Conservation (phyloP, 2,113 vertebrate species). For the Eurystomus gularis region DNA sequence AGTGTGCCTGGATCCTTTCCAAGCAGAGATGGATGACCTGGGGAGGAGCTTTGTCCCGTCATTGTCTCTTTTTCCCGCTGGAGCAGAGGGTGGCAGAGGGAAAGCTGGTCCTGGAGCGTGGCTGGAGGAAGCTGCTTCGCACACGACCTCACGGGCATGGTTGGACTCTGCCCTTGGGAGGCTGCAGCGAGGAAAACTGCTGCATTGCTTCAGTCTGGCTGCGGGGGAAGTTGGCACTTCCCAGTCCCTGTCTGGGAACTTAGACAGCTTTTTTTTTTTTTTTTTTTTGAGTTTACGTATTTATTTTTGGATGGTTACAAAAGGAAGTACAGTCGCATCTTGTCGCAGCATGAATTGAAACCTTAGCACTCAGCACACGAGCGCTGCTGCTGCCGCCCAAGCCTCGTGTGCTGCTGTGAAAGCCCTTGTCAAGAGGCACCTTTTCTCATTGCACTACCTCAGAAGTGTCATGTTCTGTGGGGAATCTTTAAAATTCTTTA, state of each 20-base stretch:
- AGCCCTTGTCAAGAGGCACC: background rate
- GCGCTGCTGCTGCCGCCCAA: background rate
- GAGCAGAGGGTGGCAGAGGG: background rate
- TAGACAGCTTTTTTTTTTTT: background rate
- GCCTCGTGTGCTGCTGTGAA: background rate
- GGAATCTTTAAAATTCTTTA: background rate
- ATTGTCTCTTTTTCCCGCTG: fast-evolving
- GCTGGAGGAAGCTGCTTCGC: background rate
- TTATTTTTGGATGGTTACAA: conserved; percentile 39
- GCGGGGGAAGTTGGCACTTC: conserved; percentile 33
- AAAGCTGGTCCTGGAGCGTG: background rate
- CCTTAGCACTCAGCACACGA: background rate
- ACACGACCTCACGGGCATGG: fast-evolving
- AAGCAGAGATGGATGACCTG: background rate
- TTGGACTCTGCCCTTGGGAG: background rate
- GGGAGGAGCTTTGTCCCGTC: background rate
- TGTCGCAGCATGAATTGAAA: background rate
- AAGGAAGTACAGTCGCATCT: conserved; percentile 16
- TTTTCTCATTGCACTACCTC: background rate
- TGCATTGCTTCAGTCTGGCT: background rate
- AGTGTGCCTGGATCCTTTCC: background rate
- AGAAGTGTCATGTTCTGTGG: background rate
- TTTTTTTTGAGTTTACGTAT: background rate
- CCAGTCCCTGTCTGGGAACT: conserved; percentile 30
- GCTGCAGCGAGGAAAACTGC: background rate